These are phyloP conservation scores for Tridacna crocea DNA, from an alignment of 2,888 invertebrate species.

Conservation along the genomic window DNA sequence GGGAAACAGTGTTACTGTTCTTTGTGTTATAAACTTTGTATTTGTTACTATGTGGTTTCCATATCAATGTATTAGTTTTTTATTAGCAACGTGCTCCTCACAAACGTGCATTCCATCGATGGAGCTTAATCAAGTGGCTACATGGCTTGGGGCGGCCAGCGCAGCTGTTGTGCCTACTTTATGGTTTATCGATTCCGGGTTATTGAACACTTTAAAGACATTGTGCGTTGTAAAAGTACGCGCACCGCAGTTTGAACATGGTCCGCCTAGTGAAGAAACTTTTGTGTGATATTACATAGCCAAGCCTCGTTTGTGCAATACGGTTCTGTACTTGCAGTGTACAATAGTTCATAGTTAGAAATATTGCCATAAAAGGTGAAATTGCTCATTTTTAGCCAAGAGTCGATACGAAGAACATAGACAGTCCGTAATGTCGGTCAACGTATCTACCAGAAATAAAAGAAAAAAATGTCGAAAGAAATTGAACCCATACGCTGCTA, in stretches of 20 bases:
- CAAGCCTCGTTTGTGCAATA: too few species aligned
- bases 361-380: too few species aligned
- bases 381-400: too few species aligned
- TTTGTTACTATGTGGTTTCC: slow-evolving; percentile 58
- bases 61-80: slow-evolving; percentile 47
- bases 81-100: slow-evolving; percentile 42
- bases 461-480: too few species aligned
- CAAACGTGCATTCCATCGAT: slow-evolving; percentile 45
- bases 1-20: slow-evolving; percentile 18
- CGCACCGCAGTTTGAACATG: background rate
- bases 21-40: slow-evolving; percentile 40
- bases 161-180: slow-evolving; percentile 49
- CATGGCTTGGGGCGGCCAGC: slow-evolving; percentile 50
- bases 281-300: background rate
- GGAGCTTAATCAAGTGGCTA: slow-evolving; percentile 45
- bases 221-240: background rate
- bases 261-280: slow-evolving; percentile 21
- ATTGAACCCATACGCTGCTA: too few species aligned
- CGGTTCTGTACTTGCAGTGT: too few species aligned
- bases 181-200: slow-evolving; percentile 42
- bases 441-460: too few species aligned
- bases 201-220: slow-evolving; percentile 9
- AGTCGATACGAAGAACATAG: too few species aligned
- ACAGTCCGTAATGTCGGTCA: too few species aligned
- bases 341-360: too few species aligned